phyloP scores from a whole-genome alignment of 2,888 invertebrate genomes.

The Trissoscelio sp. region DNA sequence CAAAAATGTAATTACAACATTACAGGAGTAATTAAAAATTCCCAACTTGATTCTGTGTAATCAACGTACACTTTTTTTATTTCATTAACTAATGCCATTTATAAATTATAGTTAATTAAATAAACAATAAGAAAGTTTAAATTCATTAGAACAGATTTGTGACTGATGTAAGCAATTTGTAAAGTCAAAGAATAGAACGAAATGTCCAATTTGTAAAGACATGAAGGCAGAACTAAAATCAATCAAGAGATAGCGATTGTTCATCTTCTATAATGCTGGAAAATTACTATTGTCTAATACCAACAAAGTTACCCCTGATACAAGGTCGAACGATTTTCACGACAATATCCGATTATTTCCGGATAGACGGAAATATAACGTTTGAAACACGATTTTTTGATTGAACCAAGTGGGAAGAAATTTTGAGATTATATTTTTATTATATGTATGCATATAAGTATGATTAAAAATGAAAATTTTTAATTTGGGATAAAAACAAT shows the following conservation, averaged over 20 bases:
- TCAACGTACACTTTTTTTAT: neutral
- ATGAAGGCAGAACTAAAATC: slow-evolving; percentile 2
- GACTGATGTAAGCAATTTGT: neutral
- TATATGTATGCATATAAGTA: too few relatives aligned
- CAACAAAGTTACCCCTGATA: neutral
- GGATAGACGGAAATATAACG: neutral
- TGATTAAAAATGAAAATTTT: too few relatives aligned
- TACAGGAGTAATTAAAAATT: neutral
- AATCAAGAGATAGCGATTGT: slow-evolving; percentile 10
- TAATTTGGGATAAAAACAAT: too few relatives aligned
- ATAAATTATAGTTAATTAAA: neutral
- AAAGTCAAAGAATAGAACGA: neutral
- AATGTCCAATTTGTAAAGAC: slow-evolving; percentile 2
- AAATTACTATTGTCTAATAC: slow-evolving; percentile 24
- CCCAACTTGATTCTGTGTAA: too few relatives aligned
- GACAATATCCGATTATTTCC: slow-evolving; percentile 35
- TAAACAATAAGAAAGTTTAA: neutral
- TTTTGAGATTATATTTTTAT: too few relatives aligned
- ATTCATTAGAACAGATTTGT: neutral
- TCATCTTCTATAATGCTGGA: slow-evolving; percentile 12
- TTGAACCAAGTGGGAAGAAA: neutral
- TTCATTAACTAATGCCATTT: neutral
- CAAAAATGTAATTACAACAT: neutral
- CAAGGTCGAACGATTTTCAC: slow-evolving; percentile 16
- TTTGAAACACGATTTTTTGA: slow-evolving; percentile 8